Base-by-base conservation (phyloP, 1,140 invertebrate species). In the Littorina saxatilis region DNA sequence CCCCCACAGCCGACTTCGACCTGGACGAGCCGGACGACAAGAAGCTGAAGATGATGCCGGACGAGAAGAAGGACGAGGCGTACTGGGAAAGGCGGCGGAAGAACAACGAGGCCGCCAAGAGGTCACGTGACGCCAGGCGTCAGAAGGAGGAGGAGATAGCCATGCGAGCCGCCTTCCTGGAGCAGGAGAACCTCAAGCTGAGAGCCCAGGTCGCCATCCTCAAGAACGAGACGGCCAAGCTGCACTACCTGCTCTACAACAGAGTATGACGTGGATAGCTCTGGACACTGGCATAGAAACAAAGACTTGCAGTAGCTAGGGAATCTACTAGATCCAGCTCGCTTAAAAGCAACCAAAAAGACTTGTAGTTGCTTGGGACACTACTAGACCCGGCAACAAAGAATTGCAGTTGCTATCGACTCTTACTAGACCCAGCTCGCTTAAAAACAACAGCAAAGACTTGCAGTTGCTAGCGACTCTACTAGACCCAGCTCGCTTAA, bases 191-290 rank as follows among this genome's bases (percentile, higher is more conserved):
- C 84, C 79, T 92, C 7, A 91, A 92, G 85, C 81, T 92, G 32
- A 77, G 90, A 17, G 91, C 91, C 29, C 87, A 92, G 81, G 90
- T 92, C 1, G 88, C 89, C 27, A 85, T 91, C 13, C 83, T 92
- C 37, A 91, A 91, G 81, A 89, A 86, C 50, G 91, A 92, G 82
- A 90, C 90, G 7, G 92, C 93, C 0, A 93, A 93, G 79, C 90
- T 95, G 2, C 90, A 94, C 55, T 94, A 93, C 87, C 91, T 94
- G 91, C 79, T 94, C 73, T 94, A 94, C 83, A 93, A 91, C 80
- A 88, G 43, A 47, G 43, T 47, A 17, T 47, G 43, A 47, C 43
- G 17, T 47, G 43, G 43, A 47, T 47, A 47, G 17, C 7, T 9
- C 5, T 17, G 7, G 43, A 47, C 7, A 47, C 5, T 17, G 7